Conservation (phyloP, 2,113 vertebrate species). For the Syrmaticus mikado region DNA sequence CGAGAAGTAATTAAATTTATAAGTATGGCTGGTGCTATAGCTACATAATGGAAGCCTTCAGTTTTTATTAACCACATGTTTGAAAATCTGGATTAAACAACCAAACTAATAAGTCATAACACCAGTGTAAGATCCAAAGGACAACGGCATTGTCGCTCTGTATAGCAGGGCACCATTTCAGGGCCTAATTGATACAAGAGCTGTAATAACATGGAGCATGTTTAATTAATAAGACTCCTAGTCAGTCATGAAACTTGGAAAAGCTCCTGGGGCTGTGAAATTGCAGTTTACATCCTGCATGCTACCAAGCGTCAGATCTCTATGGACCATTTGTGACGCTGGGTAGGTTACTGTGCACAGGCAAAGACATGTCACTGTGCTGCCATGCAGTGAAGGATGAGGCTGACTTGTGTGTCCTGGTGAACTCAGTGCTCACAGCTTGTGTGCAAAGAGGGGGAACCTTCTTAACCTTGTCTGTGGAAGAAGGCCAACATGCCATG, state of each 20-base stretch:
- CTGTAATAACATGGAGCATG: constrained; percentile 28
- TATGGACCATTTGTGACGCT: neutral
- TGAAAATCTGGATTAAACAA: constrained; percentile 56
- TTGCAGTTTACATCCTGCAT: neutral
- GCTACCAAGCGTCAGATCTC: neutral
- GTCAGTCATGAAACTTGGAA: constrained; percentile 51
- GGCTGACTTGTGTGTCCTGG: neutral
- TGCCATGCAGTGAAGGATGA: accelerated
- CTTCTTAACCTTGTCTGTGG: accelerated
- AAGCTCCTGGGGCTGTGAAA: neutral
- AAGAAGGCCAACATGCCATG: neutral
- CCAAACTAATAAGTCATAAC: constrained; percentile 49
- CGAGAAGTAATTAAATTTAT: constrained; percentile 24
- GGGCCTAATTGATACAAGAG: constrained; percentile 53
- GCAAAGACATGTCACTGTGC: accelerated
- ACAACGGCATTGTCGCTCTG: constrained; percentile 7
- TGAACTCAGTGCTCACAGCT: neutral
- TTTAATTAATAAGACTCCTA: constrained; percentile 66
- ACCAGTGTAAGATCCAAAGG: neutral
- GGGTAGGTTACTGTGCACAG: accelerated
- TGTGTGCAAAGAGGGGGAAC: neutral
- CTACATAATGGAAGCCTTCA: constrained; percentile 44
- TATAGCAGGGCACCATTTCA: constrained; percentile 12
- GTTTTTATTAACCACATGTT: constrained; percentile 54
- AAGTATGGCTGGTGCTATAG: neutral